Conservation (phyloP, 2,888 invertebrate species). For the Trachelus troglodyta region DNA sequence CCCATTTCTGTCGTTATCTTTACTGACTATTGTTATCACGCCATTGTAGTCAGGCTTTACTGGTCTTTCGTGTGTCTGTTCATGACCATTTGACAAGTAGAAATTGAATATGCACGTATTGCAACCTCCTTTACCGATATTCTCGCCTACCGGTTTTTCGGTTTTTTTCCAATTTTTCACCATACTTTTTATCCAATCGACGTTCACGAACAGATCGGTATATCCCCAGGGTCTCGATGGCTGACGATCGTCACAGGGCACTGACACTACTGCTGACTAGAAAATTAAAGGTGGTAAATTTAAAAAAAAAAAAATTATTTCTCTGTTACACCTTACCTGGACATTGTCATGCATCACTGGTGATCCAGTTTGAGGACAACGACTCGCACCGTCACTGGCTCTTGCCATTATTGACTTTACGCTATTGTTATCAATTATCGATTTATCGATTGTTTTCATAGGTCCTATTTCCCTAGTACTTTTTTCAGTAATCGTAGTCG, state of each 20-base stretch:
- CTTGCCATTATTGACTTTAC: conserved; percentile 14
- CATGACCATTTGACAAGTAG: conserved; percentile 24
- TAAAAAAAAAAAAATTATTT: no score
- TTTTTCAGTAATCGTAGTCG: not conserved
- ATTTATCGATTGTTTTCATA: conserved; percentile 9
- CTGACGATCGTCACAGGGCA: conserved; percentile 44
- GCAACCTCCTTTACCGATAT: conserved; percentile 5
- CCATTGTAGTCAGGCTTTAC: not conserved
- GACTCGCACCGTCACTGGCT: conserved; percentile 27
- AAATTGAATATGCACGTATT: conserved; percentile 41
- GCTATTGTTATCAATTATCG: not conserved
- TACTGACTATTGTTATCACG: not conserved
- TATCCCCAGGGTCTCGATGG: conserved; percentile 30
- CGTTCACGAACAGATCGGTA: conserved; percentile 38
- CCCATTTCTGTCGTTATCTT: not conserved
- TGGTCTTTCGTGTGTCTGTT: conserved; percentile 9
- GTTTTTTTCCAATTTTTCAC: conserved; percentile 26
- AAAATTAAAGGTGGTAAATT: not conserved
- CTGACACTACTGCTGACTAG: conserved; percentile 35
- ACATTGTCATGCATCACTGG: conserved; percentile 37
- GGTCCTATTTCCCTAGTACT: not conserved
- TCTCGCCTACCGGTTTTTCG: not conserved
- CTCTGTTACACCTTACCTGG: conserved; percentile 30
- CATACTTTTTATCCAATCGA: conserved; percentile 33
- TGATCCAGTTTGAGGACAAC: conserved; percentile 38